phyloP scores from a whole-genome alignment of 2,113 vertebrate species.

The Capreolus pygargus region DNA sequence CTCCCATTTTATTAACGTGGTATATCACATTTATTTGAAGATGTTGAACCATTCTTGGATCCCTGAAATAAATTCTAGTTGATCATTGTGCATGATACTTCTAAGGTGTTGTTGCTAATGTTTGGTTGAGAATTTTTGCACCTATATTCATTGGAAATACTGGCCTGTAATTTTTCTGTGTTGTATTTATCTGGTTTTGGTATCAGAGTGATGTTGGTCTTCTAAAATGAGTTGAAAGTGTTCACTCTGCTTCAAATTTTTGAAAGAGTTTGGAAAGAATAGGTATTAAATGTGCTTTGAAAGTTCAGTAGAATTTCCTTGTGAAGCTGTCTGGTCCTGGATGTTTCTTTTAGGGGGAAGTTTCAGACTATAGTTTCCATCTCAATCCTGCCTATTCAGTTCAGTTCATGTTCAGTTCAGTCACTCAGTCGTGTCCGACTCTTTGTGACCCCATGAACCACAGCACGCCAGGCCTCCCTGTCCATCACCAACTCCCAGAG shows the following conservation, averaged over 20 bases:
- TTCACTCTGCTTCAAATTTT: neutral
- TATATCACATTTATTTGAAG: neutral
- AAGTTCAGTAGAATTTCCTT: neutral
- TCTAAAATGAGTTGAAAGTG: neutral
- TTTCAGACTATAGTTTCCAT: neutral
- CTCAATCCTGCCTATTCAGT: neutral
- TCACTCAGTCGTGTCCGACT: too few relatives aligned
- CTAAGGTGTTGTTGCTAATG: neutral
- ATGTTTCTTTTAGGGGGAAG: neutral
- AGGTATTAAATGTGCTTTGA: neutral
- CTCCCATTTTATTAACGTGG: neutral
- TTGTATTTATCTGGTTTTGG: neutral
- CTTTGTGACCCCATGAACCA: too few relatives aligned
- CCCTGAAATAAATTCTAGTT: neutral
- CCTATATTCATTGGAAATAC: neutral
- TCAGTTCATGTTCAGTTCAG: too few relatives aligned
- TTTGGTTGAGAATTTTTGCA: neutral
- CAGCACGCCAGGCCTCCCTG: too few relatives aligned
- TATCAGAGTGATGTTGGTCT: neutral
- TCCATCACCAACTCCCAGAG: too few relatives aligned
- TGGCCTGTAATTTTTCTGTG: neutral
- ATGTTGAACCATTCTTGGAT: neutral
- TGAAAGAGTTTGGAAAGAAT: neutral
- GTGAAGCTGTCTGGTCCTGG: neutral
- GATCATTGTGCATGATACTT: neutral